Percentiles rank a stretch among this genome's conserved stretches.
phyloP scores from a whole-genome alignment of 2,113 vertebrate species.

The Mohoua ochrocephala region DNA sequence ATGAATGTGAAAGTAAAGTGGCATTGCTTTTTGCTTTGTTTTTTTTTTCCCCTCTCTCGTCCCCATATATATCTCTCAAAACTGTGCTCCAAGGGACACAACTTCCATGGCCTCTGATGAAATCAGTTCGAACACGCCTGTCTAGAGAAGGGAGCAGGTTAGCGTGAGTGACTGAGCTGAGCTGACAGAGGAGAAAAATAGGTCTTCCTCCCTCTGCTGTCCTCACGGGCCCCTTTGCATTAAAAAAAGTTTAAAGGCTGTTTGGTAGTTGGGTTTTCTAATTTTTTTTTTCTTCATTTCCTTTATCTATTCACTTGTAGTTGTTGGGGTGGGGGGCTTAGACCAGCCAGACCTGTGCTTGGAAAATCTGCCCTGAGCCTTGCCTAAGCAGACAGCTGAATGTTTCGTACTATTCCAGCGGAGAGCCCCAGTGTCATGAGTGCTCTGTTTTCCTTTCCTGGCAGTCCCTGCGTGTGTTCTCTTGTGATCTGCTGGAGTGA shows the following conservation, averaged over 20 bases:
- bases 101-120: background rate
- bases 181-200: background rate
- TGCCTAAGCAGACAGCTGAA: background rate
- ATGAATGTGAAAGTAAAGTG: background rate
- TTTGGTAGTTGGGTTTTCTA: background rate
- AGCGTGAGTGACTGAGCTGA: background rate
- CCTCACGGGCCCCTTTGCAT: background rate
- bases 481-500: background rate
- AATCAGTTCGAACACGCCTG: background rate
- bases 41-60: rapidly evolving
- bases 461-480: background rate
- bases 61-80: rapidly evolving
- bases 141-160: background rate
- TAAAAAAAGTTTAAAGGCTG: background rate
- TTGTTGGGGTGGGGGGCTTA: background rate
- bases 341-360: background rate
- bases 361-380: background rate
- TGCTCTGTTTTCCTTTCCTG: background rate
- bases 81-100: background rate
- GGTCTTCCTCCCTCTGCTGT: background rate
- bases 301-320: background rate
- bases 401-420: rapidly evolving
- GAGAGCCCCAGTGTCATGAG: background rate
- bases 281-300: background rate
- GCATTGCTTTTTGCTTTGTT: background rate